Evolutionary conservation across 2,113 vertebrate species (phyloP).

Genomic region (Thymallus thymallus): DNA sequence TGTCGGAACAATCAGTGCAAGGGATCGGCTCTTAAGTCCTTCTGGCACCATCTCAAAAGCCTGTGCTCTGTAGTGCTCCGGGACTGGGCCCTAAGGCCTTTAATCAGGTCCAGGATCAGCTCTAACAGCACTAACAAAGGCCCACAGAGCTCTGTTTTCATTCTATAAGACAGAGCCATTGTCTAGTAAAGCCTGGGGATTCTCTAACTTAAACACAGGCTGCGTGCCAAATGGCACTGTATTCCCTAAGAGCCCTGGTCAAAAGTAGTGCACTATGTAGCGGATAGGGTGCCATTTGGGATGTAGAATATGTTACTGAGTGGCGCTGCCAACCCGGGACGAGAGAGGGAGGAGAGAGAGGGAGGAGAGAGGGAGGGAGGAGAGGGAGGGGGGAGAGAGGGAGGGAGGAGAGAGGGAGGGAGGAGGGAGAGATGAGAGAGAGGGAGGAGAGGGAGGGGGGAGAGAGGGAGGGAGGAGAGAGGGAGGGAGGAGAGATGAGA

Average conservation of each 20-base stretch:
- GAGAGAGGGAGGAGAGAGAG: background rate
- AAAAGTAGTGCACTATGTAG: no score
- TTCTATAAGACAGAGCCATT: slow-evolving; percentile 19
- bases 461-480: no score
- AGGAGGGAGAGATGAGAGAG: no score
- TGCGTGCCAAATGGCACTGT: no score
- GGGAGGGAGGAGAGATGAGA: no score
- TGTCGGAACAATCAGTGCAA: background rate
- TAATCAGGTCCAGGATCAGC: background rate
- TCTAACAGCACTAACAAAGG: slow-evolving; percentile 3
- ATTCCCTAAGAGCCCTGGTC: no score
- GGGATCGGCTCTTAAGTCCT: background rate
- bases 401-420: background rate
- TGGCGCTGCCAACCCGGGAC: background rate
- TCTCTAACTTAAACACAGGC: slow-evolving; percentile 28
- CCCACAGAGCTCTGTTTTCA: slow-evolving; percentile 22
- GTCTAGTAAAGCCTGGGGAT: slow-evolving; percentile 23
- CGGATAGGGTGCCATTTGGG: background rate
- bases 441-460: no score
- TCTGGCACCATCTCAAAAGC: background rate
- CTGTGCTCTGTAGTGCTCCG: background rate
- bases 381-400: background rate
- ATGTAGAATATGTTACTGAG: slow-evolving; percentile 18
- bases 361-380: background rate
- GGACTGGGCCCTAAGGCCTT: slow-evolving; percentile 2